These are phyloP conservation scores for Calephelis perditalis DNA, from an alignment of 2,888 invertebrate species.

Conservation along the genomic window DNA sequence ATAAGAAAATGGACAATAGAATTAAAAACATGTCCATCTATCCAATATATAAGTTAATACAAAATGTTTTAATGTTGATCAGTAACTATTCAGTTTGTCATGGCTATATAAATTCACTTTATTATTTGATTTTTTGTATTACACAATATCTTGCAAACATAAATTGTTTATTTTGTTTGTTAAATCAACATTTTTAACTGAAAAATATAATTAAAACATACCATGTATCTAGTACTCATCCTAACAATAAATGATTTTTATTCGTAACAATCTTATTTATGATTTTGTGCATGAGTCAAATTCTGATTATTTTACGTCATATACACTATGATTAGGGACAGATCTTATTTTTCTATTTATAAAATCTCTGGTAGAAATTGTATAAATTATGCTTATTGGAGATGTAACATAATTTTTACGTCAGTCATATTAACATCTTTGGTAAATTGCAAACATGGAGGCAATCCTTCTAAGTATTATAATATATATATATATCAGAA, in stretches of 20 bases:
- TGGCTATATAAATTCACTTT: slow-evolving; percentile 61
- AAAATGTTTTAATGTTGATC: slow-evolving; percentile 63
- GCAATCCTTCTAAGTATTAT: slow-evolving; percentile 26
- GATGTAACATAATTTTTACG: slow-evolving; percentile 36
- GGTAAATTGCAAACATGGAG: slow-evolving; percentile 49
- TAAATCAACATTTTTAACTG: slow-evolving; percentile 14
- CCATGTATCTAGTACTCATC: slow-evolving; percentile 21
- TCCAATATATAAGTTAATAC: slow-evolving; percentile 34
- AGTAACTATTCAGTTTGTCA: slow-evolving; percentile 57
- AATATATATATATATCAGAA: slow-evolving; percentile 31
- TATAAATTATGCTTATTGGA: slow-evolving; percentile 25
- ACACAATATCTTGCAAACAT: slow-evolving; percentile 18
- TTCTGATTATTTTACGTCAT: slow-evolving; percentile 36
- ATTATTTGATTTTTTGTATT: slow-evolving; percentile 29
- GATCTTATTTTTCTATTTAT: slow-evolving; percentile 26
- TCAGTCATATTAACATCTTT: slow-evolving; percentile 59
- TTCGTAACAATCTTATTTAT: slow-evolving; percentile 37
- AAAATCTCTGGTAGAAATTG: slow-evolving; percentile 30
- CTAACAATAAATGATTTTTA: slow-evolving; percentile 30
- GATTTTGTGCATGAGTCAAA: slow-evolving; percentile 61
- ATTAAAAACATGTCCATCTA: slow-evolving; percentile 34
- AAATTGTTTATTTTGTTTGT: slow-evolving; percentile 9
- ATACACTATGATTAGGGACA: slow-evolving; percentile 39
- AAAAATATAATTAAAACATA: slow-evolving; percentile 25
- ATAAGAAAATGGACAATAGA: slow-evolving; percentile 26